Evolutionary conservation across 2,888 invertebrate species (phyloP).

Genomic region (Drosophila suboccidentalis): DNA sequence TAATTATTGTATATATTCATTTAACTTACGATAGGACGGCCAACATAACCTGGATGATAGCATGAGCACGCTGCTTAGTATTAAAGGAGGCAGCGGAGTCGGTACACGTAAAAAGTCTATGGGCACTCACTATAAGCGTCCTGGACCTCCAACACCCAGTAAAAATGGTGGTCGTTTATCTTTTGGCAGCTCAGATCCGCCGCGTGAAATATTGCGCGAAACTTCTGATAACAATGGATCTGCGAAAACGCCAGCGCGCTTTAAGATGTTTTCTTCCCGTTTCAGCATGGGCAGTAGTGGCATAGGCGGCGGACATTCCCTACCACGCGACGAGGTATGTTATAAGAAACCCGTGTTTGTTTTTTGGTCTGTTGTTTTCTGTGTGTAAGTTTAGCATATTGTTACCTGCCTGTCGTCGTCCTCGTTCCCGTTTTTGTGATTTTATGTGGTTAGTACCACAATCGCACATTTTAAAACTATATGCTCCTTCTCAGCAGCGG

Average conservation of each 20-base stretch:
- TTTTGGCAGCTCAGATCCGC: constrained; percentile 85
- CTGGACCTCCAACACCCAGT: constrained; percentile 95
- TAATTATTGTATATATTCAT: neutral
- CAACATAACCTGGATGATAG: constrained; percentile 83
- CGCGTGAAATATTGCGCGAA: constrained; percentile 88
- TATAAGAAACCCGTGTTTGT: constrained; percentile 23
- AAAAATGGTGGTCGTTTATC: constrained; percentile 92
- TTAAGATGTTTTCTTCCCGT: constrained; percentile 88
- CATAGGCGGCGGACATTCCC: constrained; percentile 74
- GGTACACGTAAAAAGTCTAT: constrained; percentile 86
- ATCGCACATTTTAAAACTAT: constrained; percentile 21
- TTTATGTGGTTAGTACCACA: constrained; percentile 30
- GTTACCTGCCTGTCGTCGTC: constrained; percentile 26
- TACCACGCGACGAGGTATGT: constrained; percentile 70
- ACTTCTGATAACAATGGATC: constrained; percentile 85
- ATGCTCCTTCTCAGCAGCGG: constrained; percentile 42
- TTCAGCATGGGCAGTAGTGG: constrained; percentile 75
- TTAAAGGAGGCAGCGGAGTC: constrained; percentile 72
- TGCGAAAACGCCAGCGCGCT: constrained; percentile 88
- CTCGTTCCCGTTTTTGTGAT: constrained; percentile 25
- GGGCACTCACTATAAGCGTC: constrained; percentile 92
- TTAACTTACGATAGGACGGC: constrained; percentile 69
- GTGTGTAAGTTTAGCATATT: constrained; percentile 22
- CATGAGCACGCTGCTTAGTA: constrained; percentile 85
- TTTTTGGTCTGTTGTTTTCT: constrained; percentile 11